These are phyloP conservation scores for Eupithecia inturbata DNA, from an alignment of 2,888 invertebrate species.

Conservation along the genomic window DNA sequence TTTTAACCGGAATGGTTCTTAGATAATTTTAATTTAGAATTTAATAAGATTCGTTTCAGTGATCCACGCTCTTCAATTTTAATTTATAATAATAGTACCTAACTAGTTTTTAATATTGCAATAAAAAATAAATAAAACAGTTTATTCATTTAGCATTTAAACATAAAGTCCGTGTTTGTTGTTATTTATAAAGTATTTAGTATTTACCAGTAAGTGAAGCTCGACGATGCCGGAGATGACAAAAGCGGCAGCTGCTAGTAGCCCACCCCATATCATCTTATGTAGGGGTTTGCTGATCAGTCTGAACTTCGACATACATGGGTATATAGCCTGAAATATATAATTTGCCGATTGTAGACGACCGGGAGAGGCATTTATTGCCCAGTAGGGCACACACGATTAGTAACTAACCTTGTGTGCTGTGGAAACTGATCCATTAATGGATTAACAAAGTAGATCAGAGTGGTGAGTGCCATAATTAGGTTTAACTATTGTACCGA, in stretches of 20 bases:
- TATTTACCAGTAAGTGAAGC: slow-evolving; percentile 85
- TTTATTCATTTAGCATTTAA: neutral
- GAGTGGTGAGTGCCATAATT: too few species aligned
- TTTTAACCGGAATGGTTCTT: neutral
- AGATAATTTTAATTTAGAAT: neutral
- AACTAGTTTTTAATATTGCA: neutral
- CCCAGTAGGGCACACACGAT: neutral
- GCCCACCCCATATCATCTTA: slow-evolving; percentile 94
- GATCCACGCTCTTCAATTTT: neutral
- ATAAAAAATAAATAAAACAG: neutral
- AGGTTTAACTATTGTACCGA: neutral
- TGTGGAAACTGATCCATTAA: too few species aligned
- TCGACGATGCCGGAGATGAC: slow-evolving; percentile 94
- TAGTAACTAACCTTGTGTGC: neutral
- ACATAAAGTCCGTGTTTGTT: neutral
- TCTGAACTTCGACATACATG: slow-evolving; percentile 87
- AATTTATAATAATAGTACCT: neutral
- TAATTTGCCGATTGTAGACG: neutral
- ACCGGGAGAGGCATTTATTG: neutral
- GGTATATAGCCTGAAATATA: slow-evolving; percentile 87
- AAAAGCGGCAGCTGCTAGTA: slow-evolving; percentile 93
- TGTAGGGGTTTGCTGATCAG: slow-evolving; percentile 91
- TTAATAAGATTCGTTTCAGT: neutral
- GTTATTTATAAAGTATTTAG: neutral
- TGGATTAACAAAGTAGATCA: too few species aligned